phyloP scores from a whole-genome alignment of 2,888 invertebrate genomes.

The Drosophila crucigera region DNA sequence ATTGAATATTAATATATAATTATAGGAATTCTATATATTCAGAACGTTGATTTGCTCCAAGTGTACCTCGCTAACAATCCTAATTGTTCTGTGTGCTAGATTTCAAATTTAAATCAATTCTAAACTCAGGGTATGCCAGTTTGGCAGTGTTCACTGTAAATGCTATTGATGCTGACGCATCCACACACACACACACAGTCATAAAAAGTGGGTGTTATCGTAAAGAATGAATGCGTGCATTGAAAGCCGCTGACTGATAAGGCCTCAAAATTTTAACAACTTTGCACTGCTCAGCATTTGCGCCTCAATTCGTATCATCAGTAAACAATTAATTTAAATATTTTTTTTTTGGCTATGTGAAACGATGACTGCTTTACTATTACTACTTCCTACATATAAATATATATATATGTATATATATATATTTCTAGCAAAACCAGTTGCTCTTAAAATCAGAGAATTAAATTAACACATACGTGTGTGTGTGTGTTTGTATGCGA shows the following conservation, averaged over 20 bases:
- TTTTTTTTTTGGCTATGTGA: constrained; percentile 7
- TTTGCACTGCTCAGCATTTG: background rate
- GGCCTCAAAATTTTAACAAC: no score
- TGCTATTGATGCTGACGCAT: constrained; percentile 13
- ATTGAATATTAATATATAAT: background rate
- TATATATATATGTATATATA: background rate
- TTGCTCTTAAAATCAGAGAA: constrained; percentile 42
- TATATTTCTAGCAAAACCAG: constrained; percentile 28
- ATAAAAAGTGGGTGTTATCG: constrained; percentile 15
- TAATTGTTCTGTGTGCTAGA: background rate
- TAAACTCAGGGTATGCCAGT: no score
- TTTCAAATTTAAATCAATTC: background rate
- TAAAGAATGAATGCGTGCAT: constrained; percentile 13
- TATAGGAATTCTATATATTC: background rate
- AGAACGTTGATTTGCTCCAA: background rate
- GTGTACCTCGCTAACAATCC: background rate
- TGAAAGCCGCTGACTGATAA: constrained; percentile 51
- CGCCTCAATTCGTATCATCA: constrained; percentile 7
- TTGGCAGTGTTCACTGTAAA: background rate
- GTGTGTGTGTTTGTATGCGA: background rate
- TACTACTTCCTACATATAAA: background rate
- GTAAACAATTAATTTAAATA: constrained; percentile 40
- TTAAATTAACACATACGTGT: constrained; percentile 45
- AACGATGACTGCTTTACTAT: background rate
- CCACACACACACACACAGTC: background rate